Evolutionary conservation across 1,140 invertebrate species (phyloP), one percentile per base, ranked within the genome.

Genomic region (Phortica variegata): DNA sequence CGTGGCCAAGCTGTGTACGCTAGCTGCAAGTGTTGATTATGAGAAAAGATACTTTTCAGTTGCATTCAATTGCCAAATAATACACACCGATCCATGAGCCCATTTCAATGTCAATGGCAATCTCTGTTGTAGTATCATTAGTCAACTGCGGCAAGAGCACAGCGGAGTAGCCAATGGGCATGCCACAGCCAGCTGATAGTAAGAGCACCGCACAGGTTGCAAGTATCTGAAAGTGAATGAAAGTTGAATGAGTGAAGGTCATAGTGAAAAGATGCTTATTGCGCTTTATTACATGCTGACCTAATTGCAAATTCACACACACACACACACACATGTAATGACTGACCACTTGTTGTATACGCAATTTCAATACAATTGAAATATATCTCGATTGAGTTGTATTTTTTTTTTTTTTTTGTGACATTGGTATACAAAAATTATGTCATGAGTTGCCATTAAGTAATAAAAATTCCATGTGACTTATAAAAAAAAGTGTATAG

Each of bases 151-250:
- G 85, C 39, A 86, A 61, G 8, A 86, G 68, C n/a, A 86, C 79
- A 0, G 84, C 83, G 7, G 84, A 86, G 72, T 82, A 86, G 31
- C 84, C 85, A 52, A 86, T 87, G 6, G 87, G 87, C 78, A 88
- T 86, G 2, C 86, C 86, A 38, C 81, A 84, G 17, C 82, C 83
- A 4, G 82, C 83, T 2, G 85, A 79, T 41, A 86, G 71, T 32
- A 87, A 65, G 16, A 87, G 77, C 20, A 87, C 82, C 0, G 85
- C 84, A 46, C 83, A 81, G 40, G 85, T 84, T 49, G 87, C 80
- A 18, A 87, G 58, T 58, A 82, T 83, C 86, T 88, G 65, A 3
- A 58, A 52, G 10, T 17, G 3, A 23, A n/a, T n/a, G n/a, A 18
- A 10, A 37, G 23, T 29, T 17, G 10, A 9, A 37, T 10, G 39